phyloP scores from a whole-genome alignment of 2,888 invertebrate genomes.

The Selenia dentaria region DNA sequence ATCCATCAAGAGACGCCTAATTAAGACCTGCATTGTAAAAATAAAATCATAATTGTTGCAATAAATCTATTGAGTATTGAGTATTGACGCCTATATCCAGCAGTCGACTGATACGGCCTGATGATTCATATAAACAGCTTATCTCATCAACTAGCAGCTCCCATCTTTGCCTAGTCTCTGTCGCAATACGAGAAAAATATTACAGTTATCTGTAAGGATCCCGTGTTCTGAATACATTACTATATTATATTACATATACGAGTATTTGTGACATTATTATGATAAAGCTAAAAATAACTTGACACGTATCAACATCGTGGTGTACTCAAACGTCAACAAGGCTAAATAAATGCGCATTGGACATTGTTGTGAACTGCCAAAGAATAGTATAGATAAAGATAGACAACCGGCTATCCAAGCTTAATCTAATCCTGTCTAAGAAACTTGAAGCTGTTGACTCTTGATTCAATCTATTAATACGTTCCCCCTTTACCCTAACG shows the following conservation, averaged over 20 bases:
- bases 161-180: not conserved
- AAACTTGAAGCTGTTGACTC: slow-evolving; percentile 13
- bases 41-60: too few species aligned
- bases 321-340: slow-evolving; percentile 1
- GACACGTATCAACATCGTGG: not conserved
- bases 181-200: slow-evolving; percentile 20
- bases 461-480: slow-evolving; percentile 22
- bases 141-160: too few species aligned
- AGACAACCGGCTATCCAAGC: slow-evolving; percentile 1
- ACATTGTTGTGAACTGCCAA: slow-evolving; percentile 1
- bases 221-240: slow-evolving; percentile 4
- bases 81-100: too few species aligned
- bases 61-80: too few species aligned
- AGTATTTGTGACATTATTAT: too few species aligned
- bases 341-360: not conserved
- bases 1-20: too few species aligned
- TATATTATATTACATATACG: too few species aligned
- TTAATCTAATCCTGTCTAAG: slow-evolving; percentile 2
- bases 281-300: slow-evolving; percentile 19
- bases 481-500: slow-evolving; percentile 37
- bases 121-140: too few species aligned
- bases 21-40: too few species aligned
- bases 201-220: slow-evolving; percentile 11
- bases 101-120: too few species aligned
- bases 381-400: not conserved